Evolutionary conservation across 2,797 vertebrate species (phyloP), one percentile per base, ranked within the genome.

Genomic region (Brachyrhaphis roseni): DNA sequence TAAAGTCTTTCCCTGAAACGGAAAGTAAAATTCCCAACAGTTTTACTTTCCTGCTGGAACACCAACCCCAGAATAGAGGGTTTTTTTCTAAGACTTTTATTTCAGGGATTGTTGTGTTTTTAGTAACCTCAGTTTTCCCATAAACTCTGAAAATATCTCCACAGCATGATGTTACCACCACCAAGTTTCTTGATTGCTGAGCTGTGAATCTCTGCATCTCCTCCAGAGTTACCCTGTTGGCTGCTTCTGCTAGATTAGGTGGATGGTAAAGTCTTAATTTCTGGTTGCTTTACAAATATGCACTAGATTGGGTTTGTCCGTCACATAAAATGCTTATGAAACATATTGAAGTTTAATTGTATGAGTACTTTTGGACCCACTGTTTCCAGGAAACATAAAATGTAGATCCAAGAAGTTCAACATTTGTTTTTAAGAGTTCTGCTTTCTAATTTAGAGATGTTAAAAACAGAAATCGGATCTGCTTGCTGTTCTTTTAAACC

Each of bases 401-500:
- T 62, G 28, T 66, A 36, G 16, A 20, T 36, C 18, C 8, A 39
- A 66, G 20, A 41, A 39, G 8, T 36, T 66, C 4, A 23, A 2
- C 8, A 2, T 72, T 74, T 55, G 47, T 23, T 36, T 46, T 68
- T 28, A 51, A 34, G 13, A 73, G 13, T 26, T 28, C 12, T 76
- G 8, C 72, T 73, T 62, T n/a, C 28, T 13, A 15, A 20, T 57
- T 45, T 20, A 68, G 13, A 15, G 34, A 57, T 47, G 64, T 78
- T 23, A 26, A 28, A 71, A 28, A 71, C 41, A 51, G 15, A 57
- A n/a, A 16, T 28, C 12, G 36, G 28, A 4, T 76, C 82, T 71
- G 23, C 53, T 62, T 7, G 11, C 20, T 46, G 72, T 83, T 79
- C 13, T 57, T 80, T 80, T 76, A 71, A 84, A 85, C 72, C 55